Conservation (phyloP, 2,888 invertebrate genomes). For the Sphecodes monilicornis region DNA sequence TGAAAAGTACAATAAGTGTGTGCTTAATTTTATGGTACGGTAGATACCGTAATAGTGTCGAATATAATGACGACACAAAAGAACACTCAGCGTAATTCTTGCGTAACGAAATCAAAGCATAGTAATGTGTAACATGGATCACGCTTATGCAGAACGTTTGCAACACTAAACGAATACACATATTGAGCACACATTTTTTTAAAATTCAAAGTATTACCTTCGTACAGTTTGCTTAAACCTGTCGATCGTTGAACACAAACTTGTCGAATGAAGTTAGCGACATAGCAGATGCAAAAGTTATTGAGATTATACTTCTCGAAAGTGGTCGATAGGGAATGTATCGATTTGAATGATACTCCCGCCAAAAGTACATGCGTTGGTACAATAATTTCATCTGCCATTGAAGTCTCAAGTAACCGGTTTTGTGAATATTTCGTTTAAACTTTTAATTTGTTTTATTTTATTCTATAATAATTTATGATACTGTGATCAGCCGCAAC, state of each 20-base stretch:
- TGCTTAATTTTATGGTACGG: conserved; percentile 12
- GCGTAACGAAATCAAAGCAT: neutral
- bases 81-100: conserved; percentile 5
- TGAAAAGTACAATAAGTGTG: conserved; percentile 1
- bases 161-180: neutral
- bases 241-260: conserved; percentile 59
- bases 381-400: conserved; percentile 10
- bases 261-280: conserved; percentile 48
- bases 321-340: conserved; percentile 32
- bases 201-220: conserved; percentile 52
- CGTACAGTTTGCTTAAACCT: neutral
- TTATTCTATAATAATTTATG: conserved; percentile 21
- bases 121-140: neutral
- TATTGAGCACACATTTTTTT: neutral
- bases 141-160: neutral
- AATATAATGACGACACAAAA: conserved; percentile 44
- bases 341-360: conserved; percentile 54
- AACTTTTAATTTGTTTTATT: neutral
- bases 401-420: conserved; percentile 9
- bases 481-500: neutral
- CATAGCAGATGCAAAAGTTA: neutral
- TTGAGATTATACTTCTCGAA: conserved; percentile 14
- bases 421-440: neutral
- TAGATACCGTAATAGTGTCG: conserved; percentile 9
- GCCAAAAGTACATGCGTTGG: conserved; percentile 44